A percentile compares a stretch with the other conserved stretches of the same genome.
Evolutionary conservation across 2,113 vertebrate species (phyloP).

Genomic region (Burhinus bistriatus): DNA sequence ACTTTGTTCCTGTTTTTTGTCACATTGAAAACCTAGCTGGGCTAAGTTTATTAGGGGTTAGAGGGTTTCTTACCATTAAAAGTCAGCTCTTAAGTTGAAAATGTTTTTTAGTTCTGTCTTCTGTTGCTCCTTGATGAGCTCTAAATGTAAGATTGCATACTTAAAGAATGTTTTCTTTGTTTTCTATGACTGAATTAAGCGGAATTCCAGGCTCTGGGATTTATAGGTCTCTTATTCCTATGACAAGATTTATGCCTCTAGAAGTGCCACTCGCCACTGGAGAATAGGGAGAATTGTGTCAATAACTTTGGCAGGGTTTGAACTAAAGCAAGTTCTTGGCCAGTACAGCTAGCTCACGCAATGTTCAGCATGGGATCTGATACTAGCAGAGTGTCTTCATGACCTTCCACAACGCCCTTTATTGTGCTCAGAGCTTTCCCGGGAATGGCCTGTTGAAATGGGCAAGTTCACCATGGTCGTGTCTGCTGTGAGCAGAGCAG

Average conservation of each 20-base stretch:
- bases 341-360: not conserved
- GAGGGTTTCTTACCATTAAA: not conserved
- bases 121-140: not conserved
- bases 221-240: not conserved
- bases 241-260: not conserved
- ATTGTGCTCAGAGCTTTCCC: not conserved
- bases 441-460: not conserved
- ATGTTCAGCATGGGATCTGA: not conserved
- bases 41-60: not conserved
- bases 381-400: not conserved
- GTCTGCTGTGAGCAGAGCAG: not conserved
- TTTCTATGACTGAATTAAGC: not conserved
- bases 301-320: not conserved
- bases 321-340: not conserved
- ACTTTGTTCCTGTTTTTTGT: not conserved
- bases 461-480: not conserved
- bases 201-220: not conserved
- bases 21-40: not conserved
- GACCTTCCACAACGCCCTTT: not conserved
- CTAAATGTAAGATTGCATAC: not conserved
- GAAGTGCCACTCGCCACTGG: not conserved
- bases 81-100: not conserved
- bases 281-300: not conserved
- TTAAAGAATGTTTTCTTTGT: not conserved
- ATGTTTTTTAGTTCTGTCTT: not conserved